These are phyloP conservation scores for Pachyuromys duprasi DNA, from an alignment of 2,797 vertebrate species.

Conservation along the genomic window DNA sequence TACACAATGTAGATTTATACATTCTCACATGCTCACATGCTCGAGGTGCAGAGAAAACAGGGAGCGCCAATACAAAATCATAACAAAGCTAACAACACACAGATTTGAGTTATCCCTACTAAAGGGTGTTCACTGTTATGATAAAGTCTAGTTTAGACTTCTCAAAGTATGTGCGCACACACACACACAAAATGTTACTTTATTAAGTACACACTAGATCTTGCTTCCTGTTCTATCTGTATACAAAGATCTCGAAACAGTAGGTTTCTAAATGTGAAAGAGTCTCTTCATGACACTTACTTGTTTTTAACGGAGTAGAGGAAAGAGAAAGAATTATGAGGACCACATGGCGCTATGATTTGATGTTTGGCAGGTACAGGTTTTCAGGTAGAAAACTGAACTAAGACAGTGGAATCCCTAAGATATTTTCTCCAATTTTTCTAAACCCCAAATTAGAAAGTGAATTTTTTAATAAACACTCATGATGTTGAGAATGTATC, in stretches of 20 bases:
- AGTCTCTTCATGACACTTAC: background rate
- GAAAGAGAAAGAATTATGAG: rapidly evolving
- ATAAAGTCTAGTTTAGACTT: constrained; percentile 60
- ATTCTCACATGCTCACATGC: constrained; percentile 71
- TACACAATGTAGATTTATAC: background rate
- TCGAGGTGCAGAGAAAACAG: constrained; percentile 64
- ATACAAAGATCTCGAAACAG: constrained; percentile 46
- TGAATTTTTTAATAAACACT: background rate
- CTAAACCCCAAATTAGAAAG: background rate
- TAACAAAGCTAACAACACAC: constrained; percentile 69
- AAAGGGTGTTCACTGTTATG: constrained; percentile 68
- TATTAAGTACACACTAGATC: constrained; percentile 53
- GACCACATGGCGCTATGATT: background rate
- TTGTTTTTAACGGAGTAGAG: background rate
- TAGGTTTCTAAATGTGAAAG: background rate
- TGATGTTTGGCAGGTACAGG: background rate
- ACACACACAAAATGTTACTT: constrained; percentile 68
- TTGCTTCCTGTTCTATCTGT: constrained; percentile 51
- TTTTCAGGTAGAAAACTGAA: background rate
- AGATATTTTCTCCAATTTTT: background rate
- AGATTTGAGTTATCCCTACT: constrained; percentile 63
- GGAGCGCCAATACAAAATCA: constrained; percentile 75
- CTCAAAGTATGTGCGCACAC: background rate
- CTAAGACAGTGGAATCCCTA: background rate
- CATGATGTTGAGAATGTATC: background rate